Percentiles rank a stretch among this genome's conserved stretches.
These are phyloP conservation scores for Paralichthys olivaceus DNA, from an alignment of 2,113 vertebrate genomes.

Conservation along the genomic window DNA sequence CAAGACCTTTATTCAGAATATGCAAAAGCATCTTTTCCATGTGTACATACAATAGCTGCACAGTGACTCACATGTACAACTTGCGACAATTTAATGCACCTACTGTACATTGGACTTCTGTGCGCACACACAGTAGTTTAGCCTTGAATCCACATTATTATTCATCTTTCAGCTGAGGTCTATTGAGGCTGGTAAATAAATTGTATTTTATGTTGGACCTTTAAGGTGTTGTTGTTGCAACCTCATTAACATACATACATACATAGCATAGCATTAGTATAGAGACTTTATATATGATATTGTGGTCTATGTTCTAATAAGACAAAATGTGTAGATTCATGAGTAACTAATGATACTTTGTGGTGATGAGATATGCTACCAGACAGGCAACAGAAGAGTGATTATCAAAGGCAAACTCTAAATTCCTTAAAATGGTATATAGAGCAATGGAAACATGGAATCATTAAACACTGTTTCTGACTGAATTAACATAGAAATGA, in stretches of 20 bases:
- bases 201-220: not conserved
- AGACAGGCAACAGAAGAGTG: too few species aligned
- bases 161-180: constrained; percentile 7
- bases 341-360: too few species aligned
- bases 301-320: not conserved
- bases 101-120: constrained; percentile 3
- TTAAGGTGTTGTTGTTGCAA: not conserved
- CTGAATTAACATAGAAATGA: too few species aligned
- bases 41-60: not conserved
- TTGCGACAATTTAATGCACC: constrained; percentile 8
- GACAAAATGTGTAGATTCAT: not conserved
- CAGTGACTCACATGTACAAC: constrained; percentile 15
- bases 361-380: too few species aligned
- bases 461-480: not conserved
- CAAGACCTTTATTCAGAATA: not conserved
- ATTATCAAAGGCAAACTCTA: too few species aligned
- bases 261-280: not conserved
- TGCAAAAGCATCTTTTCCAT: not conserved
- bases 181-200: constrained; percentile 7
- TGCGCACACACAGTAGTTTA: not conserved
- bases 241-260: not conserved
- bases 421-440: not conserved
- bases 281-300: not conserved
- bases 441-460: not conserved
- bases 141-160: constrained; percentile 32